Percentiles rank a stretch among this genome's conserved stretches.
phyloP scores from a whole-genome alignment of 2,797 vertebrate species.

The Amblyraja radiata region DNA sequence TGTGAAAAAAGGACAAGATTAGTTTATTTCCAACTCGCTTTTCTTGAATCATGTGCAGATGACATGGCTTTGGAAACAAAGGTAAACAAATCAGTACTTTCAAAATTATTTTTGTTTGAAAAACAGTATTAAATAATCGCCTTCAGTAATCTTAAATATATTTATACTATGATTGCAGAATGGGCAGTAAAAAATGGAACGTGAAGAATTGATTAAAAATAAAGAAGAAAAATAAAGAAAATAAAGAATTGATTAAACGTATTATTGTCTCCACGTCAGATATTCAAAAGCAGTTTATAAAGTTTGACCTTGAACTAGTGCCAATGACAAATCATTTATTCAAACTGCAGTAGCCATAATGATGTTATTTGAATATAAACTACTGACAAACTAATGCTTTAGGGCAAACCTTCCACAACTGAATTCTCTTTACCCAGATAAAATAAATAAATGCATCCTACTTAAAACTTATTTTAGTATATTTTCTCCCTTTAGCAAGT shows the following conservation, averaged over 20 bases:
- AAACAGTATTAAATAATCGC: background rate
- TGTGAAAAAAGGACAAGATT: too few species aligned
- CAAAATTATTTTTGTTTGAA: background rate
- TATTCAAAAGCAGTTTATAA: background rate
- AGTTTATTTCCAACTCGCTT: too few species aligned
- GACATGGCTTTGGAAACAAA: background rate
- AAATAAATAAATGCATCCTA: background rate
- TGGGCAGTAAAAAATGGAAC: background rate
- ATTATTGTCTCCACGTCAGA: background rate
- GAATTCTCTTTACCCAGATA: background rate
- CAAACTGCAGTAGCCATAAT: background rate
- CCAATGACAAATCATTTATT: background rate
- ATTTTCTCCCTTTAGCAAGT: background rate
- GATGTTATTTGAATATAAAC: background rate
- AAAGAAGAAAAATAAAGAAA: background rate
- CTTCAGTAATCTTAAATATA: background rate
- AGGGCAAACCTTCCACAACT: background rate
- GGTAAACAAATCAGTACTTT: background rate
- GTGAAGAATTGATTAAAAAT: constrained; percentile 1
- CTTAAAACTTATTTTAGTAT: background rate
- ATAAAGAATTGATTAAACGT: background rate
- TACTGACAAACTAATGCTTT: background rate
- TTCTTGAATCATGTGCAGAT: too few species aligned
- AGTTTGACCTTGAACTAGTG: background rate
- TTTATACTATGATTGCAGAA: background rate